Evolutionary conservation across 35 echinoderm and acorn worm species (phyloP).

Genomic region (Chiridota heheva): DNA sequence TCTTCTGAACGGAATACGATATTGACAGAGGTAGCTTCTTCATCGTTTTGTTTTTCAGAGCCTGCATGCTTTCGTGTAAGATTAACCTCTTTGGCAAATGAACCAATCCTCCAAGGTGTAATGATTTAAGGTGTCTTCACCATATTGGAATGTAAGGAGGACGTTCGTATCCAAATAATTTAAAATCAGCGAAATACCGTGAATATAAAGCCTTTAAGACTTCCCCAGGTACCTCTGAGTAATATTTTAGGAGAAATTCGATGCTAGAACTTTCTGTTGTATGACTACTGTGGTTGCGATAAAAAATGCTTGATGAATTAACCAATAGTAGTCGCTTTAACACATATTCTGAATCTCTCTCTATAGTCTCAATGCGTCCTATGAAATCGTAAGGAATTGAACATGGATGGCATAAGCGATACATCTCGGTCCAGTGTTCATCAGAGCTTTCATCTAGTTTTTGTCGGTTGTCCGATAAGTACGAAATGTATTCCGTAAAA

Average conservation of each 20-base stretch:
- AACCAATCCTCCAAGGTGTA: too few relatives aligned
- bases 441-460: neutral
- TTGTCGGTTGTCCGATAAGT: constrained; percentile 13
- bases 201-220: constrained; percentile 31
- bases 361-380: constrained; percentile 31
- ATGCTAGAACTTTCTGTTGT: constrained; percentile 38
- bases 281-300: constrained; percentile 15
- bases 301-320: constrained; percentile 9
- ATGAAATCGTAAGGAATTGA: constrained; percentile 51
- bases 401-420: constrained; percentile 44
- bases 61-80: too few relatives aligned
- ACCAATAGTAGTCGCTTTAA: constrained; percentile 13
- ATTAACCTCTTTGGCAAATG: too few relatives aligned
- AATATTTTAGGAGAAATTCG: constrained; percentile 36
- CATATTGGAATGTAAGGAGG: too few relatives aligned
- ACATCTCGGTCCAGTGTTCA: constrained; percentile 55
- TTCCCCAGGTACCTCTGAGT: constrained; percentile 26
- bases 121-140: too few relatives aligned
- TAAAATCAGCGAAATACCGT: constrained; percentile 40
- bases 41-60: too few relatives aligned
- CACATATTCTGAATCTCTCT: constrained; percentile 20
- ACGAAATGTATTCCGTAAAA: constrained; percentile 24
- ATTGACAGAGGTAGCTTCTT: too few relatives aligned
- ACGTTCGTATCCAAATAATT: constrained; percentile 60
- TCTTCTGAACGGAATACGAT: too few relatives aligned